Evolutionary conservation across 2,888 invertebrate species (phyloP).

Genomic region (Exocentrus adspersus): DNA sequence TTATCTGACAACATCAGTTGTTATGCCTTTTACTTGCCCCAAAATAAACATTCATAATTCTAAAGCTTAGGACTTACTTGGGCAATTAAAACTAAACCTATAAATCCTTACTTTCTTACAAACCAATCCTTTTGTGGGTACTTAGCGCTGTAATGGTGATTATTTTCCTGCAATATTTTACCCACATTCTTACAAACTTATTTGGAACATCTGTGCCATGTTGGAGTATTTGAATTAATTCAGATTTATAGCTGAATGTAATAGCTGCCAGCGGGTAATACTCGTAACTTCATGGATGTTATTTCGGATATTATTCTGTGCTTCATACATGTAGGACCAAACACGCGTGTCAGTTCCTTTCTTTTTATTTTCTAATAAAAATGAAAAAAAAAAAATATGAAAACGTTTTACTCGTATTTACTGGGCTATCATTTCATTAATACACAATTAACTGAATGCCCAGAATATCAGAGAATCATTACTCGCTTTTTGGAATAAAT

Average conservation of each 20-base stretch:
- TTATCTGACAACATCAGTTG: constrained; percentile 6
- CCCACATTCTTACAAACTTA: constrained; percentile 39
- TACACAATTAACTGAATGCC: too few relatives aligned
- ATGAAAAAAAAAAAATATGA: too few relatives aligned
- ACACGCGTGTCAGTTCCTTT: too few relatives aligned
- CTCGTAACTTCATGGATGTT: not conserved
- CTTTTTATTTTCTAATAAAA: too few relatives aligned
- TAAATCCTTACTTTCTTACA: constrained; percentile 44
- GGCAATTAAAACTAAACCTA: constrained; percentile 42
- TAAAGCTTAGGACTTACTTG: constrained; percentile 32
- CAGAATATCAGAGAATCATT: too few relatives aligned
- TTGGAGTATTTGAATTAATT: constrained; percentile 32
- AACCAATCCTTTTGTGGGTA: constrained; percentile 39
- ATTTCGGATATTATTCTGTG: too few relatives aligned
- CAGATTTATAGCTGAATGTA: constrained; percentile 29
- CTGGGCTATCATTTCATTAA: too few relatives aligned
- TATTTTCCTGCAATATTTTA: constrained; percentile 40
- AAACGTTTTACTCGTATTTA: too few relatives aligned
- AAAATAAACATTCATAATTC: constrained; percentile 31
- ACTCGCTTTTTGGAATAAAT: too few relatives aligned
- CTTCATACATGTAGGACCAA: too few relatives aligned
- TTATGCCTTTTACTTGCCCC: constrained; percentile 26
- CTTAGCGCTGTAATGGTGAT: constrained; percentile 40
- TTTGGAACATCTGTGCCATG: constrained; percentile 36
- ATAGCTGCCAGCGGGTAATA: constrained; percentile 19